Conservation (phyloP, 2,797 vertebrate genomes). For the Spinibarbus caldwelli region DNA sequence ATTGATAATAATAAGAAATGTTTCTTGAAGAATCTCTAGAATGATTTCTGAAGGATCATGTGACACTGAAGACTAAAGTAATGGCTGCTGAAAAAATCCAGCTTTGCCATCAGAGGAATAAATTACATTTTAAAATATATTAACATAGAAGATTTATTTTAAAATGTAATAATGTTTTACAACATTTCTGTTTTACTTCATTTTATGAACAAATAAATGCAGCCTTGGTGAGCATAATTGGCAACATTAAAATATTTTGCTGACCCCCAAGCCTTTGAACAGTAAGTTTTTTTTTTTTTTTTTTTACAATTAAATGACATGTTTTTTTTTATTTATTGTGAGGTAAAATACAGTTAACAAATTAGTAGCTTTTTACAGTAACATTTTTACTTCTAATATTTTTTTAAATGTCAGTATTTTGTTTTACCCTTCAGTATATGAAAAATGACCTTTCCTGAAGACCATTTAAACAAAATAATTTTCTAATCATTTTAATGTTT, state of each 20-base stretch:
- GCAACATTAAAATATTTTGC: not conserved
- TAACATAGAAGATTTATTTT: not conserved
- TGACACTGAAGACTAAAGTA: not conserved
- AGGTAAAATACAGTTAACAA: not conserved
- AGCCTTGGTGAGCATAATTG: no score
- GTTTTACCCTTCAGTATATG: no score
- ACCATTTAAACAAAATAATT: no score
- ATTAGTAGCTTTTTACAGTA: not conserved
- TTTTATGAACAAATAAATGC: no score
- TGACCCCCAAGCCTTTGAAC: not conserved
- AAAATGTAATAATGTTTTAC: not conserved
- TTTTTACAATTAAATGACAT: not conserved
- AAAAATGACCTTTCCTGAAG: no score
- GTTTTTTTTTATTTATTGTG: not conserved
- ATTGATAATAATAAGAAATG: not conserved
- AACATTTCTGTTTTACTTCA: not conserved
- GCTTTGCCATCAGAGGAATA: not conserved
- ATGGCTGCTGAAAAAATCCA: not conserved
- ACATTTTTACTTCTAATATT: no score
- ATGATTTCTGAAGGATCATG: not conserved
- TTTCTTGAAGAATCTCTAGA: not conserved
- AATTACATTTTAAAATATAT: not conserved
- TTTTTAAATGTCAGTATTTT: no score
- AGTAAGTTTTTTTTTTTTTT: no score
- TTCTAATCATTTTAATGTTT: not conserved